phyloP scores from a whole-genome alignment of 2,888 invertebrate species.

The Hipparchia sbordonii region DNA sequence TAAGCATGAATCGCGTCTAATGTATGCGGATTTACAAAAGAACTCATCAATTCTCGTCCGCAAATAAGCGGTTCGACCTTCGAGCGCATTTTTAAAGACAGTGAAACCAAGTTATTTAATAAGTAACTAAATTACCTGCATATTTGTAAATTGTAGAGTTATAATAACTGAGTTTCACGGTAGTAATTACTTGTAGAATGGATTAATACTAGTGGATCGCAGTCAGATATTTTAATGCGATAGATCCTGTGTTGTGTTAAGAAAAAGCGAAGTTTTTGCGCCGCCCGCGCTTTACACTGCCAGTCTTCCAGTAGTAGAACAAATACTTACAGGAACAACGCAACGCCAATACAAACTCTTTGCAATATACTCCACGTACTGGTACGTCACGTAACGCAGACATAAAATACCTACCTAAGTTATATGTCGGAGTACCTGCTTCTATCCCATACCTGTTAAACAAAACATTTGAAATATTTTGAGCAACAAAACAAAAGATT shows the following conservation, averaged over 20 bases:
- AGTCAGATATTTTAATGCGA: background rate
- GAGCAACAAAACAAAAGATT: too few species aligned
- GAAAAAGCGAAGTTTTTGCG: too few species aligned
- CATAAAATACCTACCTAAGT: too few species aligned
- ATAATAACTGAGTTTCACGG: background rate
- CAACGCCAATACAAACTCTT: background rate
- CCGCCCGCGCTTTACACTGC: too few species aligned
- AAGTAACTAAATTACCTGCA: background rate
- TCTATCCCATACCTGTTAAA: too few species aligned
- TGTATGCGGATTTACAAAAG: slow-evolving; percentile 27
- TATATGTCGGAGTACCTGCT: too few species aligned
- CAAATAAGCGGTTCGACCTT: slow-evolving; percentile 5
- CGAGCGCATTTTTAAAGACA: background rate
- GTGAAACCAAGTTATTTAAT: background rate
- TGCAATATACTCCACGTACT: too few species aligned
- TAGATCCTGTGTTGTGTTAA: background rate
- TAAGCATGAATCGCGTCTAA: slow-evolving; percentile 22
- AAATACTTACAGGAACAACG: too few species aligned
- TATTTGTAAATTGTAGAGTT: background rate
- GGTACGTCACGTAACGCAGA: too few species aligned
- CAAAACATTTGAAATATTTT: too few species aligned
- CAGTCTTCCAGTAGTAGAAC: too few species aligned
- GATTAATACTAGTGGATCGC: background rate
- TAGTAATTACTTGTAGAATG: background rate
- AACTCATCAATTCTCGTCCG: slow-evolving; percentile 1